Percentiles rank a stretch among this genome's conserved stretches.
Conservation (phyloP, 2,888 invertebrate genomes). For the Macaria liturata region DNA sequence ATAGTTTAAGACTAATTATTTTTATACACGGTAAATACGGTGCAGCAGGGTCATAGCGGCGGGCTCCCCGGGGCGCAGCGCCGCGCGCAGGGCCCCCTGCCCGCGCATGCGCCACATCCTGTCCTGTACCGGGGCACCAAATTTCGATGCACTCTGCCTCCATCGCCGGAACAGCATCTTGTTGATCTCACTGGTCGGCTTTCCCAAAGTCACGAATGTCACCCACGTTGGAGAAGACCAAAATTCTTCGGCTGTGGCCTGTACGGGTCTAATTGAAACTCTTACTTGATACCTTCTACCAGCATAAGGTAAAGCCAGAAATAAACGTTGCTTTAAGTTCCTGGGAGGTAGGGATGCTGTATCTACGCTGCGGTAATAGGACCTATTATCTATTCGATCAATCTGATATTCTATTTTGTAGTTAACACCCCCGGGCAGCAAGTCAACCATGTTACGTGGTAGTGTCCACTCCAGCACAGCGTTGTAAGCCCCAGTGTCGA, state of each 20-base stretch:
- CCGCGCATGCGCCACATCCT: too few species aligned
- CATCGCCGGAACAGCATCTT: conserved; percentile 69
- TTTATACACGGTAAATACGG: too few species aligned
- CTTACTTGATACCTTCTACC: conserved; percentile 88
- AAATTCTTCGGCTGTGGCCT: conserved; percentile 78
- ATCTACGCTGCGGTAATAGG: conserved; percentile 66
- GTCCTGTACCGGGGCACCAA: too few species aligned
- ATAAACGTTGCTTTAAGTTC: conserved; percentile 61
- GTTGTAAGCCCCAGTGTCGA: conserved; percentile 56
- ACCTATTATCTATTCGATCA: conserved; percentile 66
- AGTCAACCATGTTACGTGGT: conserved; percentile 59
- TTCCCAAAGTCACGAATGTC: conserved; percentile 84
- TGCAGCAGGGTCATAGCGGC: too few species aligned
- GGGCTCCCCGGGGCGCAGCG: too few species aligned
- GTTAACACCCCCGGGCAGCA: conserved; percentile 59
- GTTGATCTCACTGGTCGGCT: conserved; percentile 66
- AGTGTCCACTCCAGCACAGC: conserved; percentile 63
- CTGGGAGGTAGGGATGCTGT: conserved; percentile 55
- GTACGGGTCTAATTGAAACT: conserved; percentile 85
- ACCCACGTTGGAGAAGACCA: conserved; percentile 88
- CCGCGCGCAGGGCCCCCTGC: too few species aligned
- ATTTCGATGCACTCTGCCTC: too few species aligned
- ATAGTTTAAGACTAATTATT: too few species aligned
- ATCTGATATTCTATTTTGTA: conserved; percentile 75
- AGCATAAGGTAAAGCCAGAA: conserved; percentile 84